These are phyloP conservation scores for Heliconius hortense DNA, from an alignment of 2,888 invertebrate species.

Conservation along the genomic window DNA sequence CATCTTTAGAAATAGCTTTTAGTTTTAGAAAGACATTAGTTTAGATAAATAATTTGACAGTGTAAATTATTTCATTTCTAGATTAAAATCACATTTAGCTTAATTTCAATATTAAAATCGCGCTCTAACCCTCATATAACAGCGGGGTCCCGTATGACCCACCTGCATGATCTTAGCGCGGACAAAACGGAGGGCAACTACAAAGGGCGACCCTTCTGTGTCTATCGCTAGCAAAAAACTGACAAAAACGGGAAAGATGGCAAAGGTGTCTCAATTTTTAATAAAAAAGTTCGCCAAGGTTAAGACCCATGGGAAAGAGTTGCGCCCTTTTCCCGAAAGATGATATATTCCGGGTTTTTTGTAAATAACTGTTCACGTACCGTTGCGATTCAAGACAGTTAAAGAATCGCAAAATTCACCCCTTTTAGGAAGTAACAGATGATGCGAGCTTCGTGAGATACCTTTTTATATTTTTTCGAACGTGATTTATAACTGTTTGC, in stretches of 20 bases:
- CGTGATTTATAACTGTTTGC: slow-evolving; percentile 80
- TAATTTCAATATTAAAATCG: slow-evolving; percentile 43
- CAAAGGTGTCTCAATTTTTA: slow-evolving; percentile 80
- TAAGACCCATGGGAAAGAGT: slow-evolving; percentile 83
- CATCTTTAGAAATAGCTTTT: too few relatives aligned
- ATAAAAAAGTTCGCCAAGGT: slow-evolving; percentile 75
- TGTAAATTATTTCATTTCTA: not conserved
- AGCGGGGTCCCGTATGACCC: slow-evolving; percentile 62
- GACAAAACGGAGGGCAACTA: slow-evolving; percentile 58
- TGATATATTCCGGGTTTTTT: slow-evolving; percentile 70
- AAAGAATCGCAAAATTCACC: slow-evolving; percentile 67
- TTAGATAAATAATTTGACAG: not conserved
- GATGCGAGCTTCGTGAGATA: slow-evolving; percentile 74
- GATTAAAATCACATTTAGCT: slow-evolving; percentile 22
- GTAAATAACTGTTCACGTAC: slow-evolving; percentile 70
- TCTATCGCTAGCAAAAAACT: slow-evolving; percentile 59
- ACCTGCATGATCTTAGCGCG: slow-evolving; percentile 70
- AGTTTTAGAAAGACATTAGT: not conserved
- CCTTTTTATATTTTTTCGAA: slow-evolving; percentile 59
- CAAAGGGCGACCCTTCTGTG: slow-evolving; percentile 68
- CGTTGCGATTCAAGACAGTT: slow-evolving; percentile 60
- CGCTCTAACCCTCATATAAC: slow-evolving; percentile 41
- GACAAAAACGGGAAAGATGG: slow-evolving; percentile 76
- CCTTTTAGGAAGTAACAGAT: slow-evolving; percentile 76
- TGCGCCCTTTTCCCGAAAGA: slow-evolving; percentile 68